Evolutionary conservation across 2,113 vertebrate genomes (phyloP).

Genomic region (Mobula birostris): DNA sequence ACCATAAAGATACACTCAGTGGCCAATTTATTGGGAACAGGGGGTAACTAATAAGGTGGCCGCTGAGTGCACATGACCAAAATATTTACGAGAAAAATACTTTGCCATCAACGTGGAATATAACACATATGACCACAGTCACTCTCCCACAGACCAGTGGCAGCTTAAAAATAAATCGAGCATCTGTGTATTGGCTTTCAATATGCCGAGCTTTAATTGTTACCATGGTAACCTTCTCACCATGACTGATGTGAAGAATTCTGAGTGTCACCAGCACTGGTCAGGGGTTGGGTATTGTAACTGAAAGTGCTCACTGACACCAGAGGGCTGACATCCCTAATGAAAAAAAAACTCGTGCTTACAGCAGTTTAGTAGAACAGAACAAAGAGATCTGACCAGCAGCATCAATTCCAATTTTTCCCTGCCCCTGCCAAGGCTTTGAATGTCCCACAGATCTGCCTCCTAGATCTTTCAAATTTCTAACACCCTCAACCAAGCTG

Average conservation of each 20-base stretch:
- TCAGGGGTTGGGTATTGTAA: background rate
- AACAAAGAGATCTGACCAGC: background rate
- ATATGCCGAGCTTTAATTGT: background rate
- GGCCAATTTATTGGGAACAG: too few relatives aligned
- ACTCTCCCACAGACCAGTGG: background rate
- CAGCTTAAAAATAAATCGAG: conserved; percentile 20
- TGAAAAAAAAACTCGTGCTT: background rate
- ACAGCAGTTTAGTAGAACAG: background rate
- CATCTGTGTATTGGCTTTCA: background rate
- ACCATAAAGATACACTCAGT: too few relatives aligned
- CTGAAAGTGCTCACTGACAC: background rate
- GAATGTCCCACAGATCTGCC: background rate
- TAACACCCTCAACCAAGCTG: background rate
- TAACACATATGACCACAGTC: background rate
- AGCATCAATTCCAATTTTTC: background rate
- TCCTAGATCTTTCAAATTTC: too few relatives aligned
- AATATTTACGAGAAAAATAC: background rate
- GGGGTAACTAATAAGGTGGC: too few relatives aligned
- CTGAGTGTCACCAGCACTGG: background rate
- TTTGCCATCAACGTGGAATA: background rate
- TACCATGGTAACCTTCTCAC: conserved; percentile 7
- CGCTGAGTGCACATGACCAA: too few relatives aligned
- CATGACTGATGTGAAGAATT: background rate
- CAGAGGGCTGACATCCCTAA: background rate
- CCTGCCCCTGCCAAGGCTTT: background rate